phyloP scores from a whole-genome alignment of 1,140 invertebrate genomes.

The Dreissena polymorpha region DNA sequence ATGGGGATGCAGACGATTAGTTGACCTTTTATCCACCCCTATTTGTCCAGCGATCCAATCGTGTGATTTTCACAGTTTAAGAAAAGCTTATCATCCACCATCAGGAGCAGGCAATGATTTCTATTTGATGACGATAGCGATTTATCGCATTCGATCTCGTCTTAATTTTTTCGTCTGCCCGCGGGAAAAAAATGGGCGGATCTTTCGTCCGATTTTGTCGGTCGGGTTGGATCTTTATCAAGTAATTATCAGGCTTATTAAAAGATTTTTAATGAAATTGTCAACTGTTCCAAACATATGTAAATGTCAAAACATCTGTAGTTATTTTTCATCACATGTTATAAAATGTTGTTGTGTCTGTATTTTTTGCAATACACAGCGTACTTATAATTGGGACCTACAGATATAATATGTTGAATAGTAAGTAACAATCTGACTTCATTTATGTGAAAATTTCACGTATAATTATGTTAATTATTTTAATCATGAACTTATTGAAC shows the following conservation, averaged over 20 bases:
- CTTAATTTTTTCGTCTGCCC: constrained; percentile 45
- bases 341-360: too few relatives aligned
- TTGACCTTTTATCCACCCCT: constrained; percentile 39
- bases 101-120: constrained; percentile 29
- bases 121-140: constrained; percentile 10
- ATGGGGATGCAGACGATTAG: constrained; percentile 32
- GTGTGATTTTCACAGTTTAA: constrained; percentile 47
- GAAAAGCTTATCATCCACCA: constrained; percentile 13
- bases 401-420: too few relatives aligned
- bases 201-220: neutral
- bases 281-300: constrained; percentile 26
- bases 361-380: too few relatives aligned
- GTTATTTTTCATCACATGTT: too few relatives aligned
- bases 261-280: constrained; percentile 22
- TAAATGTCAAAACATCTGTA: constrained; percentile 37
- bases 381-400: too few relatives aligned
- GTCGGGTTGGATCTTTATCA: neutral
- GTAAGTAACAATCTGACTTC: too few relatives aligned
- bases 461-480: too few relatives aligned
- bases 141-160: constrained; percentile 41
- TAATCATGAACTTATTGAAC: too few relatives aligned
- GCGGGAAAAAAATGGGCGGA: constrained; percentile 22
- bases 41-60: constrained; percentile 24
- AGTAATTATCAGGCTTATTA: constrained; percentile 24
- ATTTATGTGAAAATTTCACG: too few relatives aligned